Evolutionary conservation across 2,888 invertebrate species (phyloP).

Genomic region (Cryptops parisi): DNA sequence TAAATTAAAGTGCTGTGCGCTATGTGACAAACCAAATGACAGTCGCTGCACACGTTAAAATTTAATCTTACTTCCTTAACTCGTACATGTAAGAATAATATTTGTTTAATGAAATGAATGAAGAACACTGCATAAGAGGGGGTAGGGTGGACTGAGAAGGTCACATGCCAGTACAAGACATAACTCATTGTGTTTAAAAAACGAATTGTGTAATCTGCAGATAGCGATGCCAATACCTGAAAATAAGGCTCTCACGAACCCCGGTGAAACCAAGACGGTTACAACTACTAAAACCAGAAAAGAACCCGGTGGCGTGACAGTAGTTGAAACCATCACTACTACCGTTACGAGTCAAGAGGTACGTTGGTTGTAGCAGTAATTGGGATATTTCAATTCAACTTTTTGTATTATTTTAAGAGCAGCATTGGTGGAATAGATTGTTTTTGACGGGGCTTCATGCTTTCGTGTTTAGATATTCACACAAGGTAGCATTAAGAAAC

Average conservation of each 20-base stretch:
- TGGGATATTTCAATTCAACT: neutral
- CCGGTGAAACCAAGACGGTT: slow-evolving; percentile 19
- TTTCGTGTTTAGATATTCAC: slow-evolving; percentile 14
- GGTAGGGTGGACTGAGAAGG: no score
- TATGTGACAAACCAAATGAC: no score
- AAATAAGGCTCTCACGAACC: slow-evolving; percentile 25
- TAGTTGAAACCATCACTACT: slow-evolving; percentile 15
- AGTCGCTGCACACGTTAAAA: no score
- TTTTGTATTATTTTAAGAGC: neutral
- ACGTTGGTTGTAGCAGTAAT: neutral
- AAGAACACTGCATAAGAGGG: no score
- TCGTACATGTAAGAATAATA: no score
- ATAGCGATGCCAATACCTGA: slow-evolving; percentile 30
- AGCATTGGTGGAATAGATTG: no score
- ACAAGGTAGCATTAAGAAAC: slow-evolving; percentile 21
- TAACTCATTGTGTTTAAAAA: neutral
- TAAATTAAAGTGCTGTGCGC: no score
- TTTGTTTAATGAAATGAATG: no score
- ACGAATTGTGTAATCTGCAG: slow-evolving; percentile 22
- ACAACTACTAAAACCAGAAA: slow-evolving; percentile 12
- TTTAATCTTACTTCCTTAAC: no score
- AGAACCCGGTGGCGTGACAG: slow-evolving; percentile 13
- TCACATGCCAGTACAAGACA: no score
- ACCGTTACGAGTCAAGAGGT: slow-evolving; percentile 16
- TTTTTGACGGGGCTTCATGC: no score